Evolutionary conservation across 2,888 invertebrate species (phyloP).

Genomic region (Ophion slaviceki): DNA sequence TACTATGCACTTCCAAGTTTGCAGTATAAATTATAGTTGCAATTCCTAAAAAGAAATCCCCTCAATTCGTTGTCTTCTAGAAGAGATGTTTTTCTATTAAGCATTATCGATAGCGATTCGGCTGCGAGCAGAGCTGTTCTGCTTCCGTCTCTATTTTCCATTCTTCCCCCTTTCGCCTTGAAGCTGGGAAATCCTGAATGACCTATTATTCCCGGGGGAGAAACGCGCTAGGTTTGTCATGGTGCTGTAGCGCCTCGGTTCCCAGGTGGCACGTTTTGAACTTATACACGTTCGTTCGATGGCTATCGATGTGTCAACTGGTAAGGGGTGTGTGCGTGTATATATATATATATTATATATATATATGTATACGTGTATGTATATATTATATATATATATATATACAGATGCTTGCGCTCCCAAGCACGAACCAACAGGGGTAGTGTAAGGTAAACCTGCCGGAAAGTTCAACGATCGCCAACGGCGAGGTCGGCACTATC

Average conservation of each 20-base stretch:
- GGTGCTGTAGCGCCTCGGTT: conserved; percentile 18
- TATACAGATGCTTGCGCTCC: not conserved
- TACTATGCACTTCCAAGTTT: too few species aligned
- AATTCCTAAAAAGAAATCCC: too few species aligned
- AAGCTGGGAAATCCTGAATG: conserved; percentile 29
- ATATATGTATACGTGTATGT: not conserved
- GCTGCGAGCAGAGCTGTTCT: not conserved
- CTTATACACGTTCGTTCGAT: conserved; percentile 9
- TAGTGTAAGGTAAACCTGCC: conserved; percentile 42
- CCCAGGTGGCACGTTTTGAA: conserved; percentile 33
- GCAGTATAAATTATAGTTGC: too few species aligned
- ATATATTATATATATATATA: not conserved
- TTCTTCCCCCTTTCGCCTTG: not conserved
- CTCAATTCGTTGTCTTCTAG: too few species aligned
- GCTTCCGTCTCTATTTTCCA: not conserved
- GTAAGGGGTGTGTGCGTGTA: not conserved
- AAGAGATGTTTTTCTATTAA: too few species aligned
- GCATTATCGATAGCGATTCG: not conserved
- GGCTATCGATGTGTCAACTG: not conserved
- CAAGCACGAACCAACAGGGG: conserved; percentile 27
- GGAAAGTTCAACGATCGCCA: conserved; percentile 74
- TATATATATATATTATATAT: not conserved
- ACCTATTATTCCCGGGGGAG: conserved; percentile 50
- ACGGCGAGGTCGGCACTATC: conserved; percentile 67
- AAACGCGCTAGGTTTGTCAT: not conserved